Conservation (phyloP, 2,797 vertebrate species). For the Sarcoramphus papa region DNA sequence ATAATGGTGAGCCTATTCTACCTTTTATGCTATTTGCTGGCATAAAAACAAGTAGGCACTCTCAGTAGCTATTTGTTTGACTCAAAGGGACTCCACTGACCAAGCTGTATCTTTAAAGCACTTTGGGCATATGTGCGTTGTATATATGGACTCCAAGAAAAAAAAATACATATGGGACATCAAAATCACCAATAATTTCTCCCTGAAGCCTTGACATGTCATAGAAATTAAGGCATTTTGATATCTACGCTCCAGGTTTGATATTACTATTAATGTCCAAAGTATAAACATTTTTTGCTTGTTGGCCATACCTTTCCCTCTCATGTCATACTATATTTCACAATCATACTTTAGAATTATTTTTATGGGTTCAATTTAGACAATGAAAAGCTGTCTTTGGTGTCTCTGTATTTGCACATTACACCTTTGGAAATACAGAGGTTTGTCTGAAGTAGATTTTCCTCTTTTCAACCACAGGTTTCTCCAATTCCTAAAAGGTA, state of each 20-base stretch:
- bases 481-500: not conserved
- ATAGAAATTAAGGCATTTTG: not conserved
- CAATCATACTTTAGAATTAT: not conserved
- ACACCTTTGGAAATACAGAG: slow-evolving; percentile 33
- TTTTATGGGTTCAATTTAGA: not conserved
- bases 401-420: not conserved
- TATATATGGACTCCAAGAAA: not conserved
- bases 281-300: not conserved
- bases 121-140: not conserved
- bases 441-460: slow-evolving; percentile 5
- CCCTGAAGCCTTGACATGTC: not conserved
- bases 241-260: not conserved
- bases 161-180: not conserved
- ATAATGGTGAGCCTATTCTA: not conserved
- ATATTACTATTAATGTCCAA: not conserved
- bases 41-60: not conserved
- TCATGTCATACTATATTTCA: not conserved
- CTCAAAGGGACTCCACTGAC: not conserved
- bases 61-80: not conserved
- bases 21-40: not conserved
- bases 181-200: not conserved
- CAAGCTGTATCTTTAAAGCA: not conserved
- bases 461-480: not conserved
- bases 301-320: not conserved
- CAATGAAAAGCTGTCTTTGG: not conserved